Conservation (phyloP, 1,140 invertebrate species). For the Drosophila sturtevanti region DNA sequence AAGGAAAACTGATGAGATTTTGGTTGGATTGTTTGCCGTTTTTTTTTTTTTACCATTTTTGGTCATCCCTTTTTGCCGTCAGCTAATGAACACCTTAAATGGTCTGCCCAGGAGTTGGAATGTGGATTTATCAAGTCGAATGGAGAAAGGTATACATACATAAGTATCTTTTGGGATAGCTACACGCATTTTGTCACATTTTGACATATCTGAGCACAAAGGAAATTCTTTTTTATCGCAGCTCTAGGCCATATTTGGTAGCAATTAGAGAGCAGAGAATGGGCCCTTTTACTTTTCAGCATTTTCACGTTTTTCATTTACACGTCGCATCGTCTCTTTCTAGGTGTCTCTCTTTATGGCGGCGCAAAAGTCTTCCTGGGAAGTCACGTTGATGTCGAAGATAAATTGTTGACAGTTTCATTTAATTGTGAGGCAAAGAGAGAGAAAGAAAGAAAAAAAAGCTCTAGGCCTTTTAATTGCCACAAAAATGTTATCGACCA, state of each 20-base stretch:
- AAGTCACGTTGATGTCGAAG: slow-evolving; percentile 67
- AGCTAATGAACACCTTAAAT: slow-evolving; percentile 80
- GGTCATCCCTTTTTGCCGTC: slow-evolving; percentile 62
- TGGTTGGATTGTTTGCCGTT: slow-evolving; percentile 12
- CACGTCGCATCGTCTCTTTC: slow-evolving; percentile 42
- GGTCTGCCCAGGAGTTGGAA: slow-evolving; percentile 39
- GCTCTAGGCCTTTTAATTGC: slow-evolving; percentile 64
- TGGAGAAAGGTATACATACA: slow-evolving; percentile 31
- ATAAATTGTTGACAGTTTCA: slow-evolving; percentile 80
- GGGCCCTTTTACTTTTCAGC: slow-evolving; percentile 67
- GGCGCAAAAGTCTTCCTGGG: slow-evolving; percentile 70
- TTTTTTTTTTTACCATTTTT: slow-evolving; percentile 54
- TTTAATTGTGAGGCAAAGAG: slow-evolving; percentile 62
- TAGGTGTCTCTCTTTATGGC: slow-evolving; percentile 60
- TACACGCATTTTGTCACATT: slow-evolving; percentile 81
- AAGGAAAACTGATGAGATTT: slow-evolving; percentile 66
- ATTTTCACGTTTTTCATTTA: slow-evolving; percentile 2
- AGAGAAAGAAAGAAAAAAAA: neutral
- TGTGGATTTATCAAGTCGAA: slow-evolving; percentile 52
- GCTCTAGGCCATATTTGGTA: slow-evolving; percentile 69
- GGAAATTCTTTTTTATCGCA: slow-evolving; percentile 49
- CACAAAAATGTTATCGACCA: slow-evolving; percentile 57
- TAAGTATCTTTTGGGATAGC: slow-evolving; percentile 8
- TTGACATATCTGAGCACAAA: slow-evolving; percentile 72
- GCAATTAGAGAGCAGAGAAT: slow-evolving; percentile 61